A percentile compares a stretch with the other conserved stretches of the same genome.
phyloP scores from a whole-genome alignment of 1,140 invertebrate genomes.

The Solenopsis invicta region DNA sequence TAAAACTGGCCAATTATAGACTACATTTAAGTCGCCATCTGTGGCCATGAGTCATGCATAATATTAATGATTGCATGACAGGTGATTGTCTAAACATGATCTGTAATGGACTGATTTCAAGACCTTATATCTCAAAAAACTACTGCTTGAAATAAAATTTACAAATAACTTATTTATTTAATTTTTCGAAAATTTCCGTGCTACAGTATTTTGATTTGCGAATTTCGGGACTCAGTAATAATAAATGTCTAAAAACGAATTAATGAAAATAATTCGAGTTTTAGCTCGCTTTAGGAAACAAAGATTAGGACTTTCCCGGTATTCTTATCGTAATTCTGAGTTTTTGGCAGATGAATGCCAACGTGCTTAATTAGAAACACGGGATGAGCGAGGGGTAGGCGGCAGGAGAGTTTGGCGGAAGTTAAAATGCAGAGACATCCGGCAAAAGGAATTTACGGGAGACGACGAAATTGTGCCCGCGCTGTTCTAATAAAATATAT shows the following conservation, averaged over 20 bases:
- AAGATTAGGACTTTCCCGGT: slow-evolving; percentile 1
- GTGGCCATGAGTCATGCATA: too few relatives aligned
- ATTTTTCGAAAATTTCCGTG: too few relatives aligned
- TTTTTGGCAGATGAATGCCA: slow-evolving; percentile 70
- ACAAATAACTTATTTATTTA: too few relatives aligned
- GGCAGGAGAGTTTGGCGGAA: slow-evolving; percentile 63
- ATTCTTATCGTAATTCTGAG: slow-evolving; percentile 30
- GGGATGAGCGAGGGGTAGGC: slow-evolving; percentile 45
- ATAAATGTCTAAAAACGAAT: background rate
- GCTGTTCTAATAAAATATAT: slow-evolving; percentile 86
- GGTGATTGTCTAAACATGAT: too few relatives aligned
- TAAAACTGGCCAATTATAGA: too few relatives aligned
- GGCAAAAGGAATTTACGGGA: slow-evolving; percentile 84
- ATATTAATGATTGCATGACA: too few relatives aligned
- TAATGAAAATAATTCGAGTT: slow-evolving; percentile 4
- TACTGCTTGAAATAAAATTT: too few relatives aligned
- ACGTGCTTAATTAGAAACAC: slow-evolving; percentile 84
- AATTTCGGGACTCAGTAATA: background rate
- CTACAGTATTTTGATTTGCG: too few relatives aligned
- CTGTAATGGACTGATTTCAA: too few relatives aligned
- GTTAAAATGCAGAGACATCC: slow-evolving; percentile 84
- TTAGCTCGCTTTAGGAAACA: slow-evolving; percentile 44
- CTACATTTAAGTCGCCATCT: too few relatives aligned
- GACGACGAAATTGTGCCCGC: slow-evolving; percentile 77
- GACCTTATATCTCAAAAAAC: too few relatives aligned